Evolutionary conservation across 2,888 invertebrate genomes (phyloP).

Genomic region (Drosophila greeni): DNA sequence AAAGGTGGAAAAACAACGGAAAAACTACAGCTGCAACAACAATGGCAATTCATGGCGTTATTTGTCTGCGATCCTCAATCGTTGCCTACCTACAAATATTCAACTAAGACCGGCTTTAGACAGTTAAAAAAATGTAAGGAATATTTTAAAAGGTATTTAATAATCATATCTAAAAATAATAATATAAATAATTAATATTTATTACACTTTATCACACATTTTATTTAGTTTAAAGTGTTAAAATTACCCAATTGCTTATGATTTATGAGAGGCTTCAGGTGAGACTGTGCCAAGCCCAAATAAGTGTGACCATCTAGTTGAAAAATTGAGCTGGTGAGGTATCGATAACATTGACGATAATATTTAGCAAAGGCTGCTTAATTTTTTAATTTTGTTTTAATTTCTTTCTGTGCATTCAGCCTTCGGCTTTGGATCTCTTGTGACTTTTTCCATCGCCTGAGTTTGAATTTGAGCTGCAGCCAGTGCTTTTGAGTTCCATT

Average conservation of each 20-base stretch:
- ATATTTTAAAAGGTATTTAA: neutral
- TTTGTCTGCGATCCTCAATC: conserved; percentile 55
- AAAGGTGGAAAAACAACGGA: conserved; percentile 5
- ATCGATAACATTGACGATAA: no score
- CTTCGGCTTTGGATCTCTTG: conserved; percentile 7
- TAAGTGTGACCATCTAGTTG: neutral
- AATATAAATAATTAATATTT: neutral
- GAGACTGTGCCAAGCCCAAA: neutral
- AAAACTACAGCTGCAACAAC: conserved; percentile 24
- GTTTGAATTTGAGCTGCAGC: neutral
- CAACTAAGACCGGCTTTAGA: conserved; percentile 2
- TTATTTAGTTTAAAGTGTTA: no score
- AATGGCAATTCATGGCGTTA: conserved; percentile 35
- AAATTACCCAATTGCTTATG: neutral
- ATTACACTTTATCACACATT: neutral
- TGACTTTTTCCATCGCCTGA: conserved; percentile 4
- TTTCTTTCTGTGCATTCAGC: conserved; percentile 6
- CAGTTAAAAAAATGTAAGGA: neutral
- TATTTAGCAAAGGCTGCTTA: no score
- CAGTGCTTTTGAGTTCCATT: conserved; percentile 20
- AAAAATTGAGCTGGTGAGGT: no score
- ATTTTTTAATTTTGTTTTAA: no score
- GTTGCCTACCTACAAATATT: conserved; percentile 23
- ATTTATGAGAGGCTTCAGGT: neutral
- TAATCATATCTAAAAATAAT: no score